These are phyloP conservation scores for Chironomus striatipennis DNA, from an alignment of 1,140 invertebrate genomes.

Conservation along the genomic window DNA sequence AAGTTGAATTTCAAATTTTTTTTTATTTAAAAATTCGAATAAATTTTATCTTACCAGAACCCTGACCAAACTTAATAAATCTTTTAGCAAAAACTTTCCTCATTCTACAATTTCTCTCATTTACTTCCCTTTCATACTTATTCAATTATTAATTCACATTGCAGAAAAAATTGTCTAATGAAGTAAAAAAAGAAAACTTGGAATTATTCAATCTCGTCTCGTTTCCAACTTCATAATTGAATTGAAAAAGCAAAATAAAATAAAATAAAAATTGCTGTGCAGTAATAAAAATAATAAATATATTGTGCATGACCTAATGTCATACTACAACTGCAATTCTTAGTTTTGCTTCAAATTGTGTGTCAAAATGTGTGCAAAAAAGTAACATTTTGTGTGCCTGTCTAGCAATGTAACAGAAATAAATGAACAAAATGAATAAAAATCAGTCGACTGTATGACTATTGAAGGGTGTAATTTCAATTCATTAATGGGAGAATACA, in stretches of 20 bases:
- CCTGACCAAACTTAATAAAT: too few relatives aligned
- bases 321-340: background rate
- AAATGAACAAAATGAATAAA: background rate
- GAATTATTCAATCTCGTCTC: background rate
- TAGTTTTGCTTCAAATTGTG: background rate
- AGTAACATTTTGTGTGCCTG: background rate
- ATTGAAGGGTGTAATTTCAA: background rate
- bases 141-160: background rate
- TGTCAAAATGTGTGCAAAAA: constrained; percentile 13
- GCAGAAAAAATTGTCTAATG: constrained; percentile 1
- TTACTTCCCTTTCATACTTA: background rate
- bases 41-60: too few relatives aligned
- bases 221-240: background rate
- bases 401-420: background rate
- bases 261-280: background rate
- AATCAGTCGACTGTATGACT: background rate
- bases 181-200: background rate
- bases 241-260: background rate
- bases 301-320: background rate
- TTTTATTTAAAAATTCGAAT: too few relatives aligned
- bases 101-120: background rate
- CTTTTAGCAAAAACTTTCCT: too few relatives aligned
- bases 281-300: constrained; percentile 4
- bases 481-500: too few relatives aligned
- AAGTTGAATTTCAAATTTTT: too few relatives aligned